Base-by-base conservation (phyloP, 1,140 invertebrate species). In the Drosophila eugracilis region DNA sequence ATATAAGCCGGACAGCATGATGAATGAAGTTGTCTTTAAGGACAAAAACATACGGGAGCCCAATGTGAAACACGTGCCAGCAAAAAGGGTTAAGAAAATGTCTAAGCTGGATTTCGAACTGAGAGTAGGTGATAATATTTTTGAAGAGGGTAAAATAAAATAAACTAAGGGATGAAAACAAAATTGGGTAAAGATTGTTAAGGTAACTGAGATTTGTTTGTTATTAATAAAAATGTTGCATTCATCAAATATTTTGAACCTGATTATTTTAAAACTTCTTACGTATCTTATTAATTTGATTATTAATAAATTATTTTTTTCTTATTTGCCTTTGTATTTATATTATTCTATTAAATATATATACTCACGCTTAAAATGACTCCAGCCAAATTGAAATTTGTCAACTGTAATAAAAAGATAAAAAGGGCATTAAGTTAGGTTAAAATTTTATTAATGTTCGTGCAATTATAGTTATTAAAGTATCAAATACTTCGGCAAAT, bases 1-100 rank as follows among this genome's bases (percentile, higher is more conserved):
- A 44, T 49, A 79, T 49, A 62, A 78, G 58, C 39, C 44, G 53
- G 75, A 72, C 79, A 84, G 79, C 50, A 81, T 81, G 80, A 85
- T 85, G 81, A 77, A 85, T 85, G 57, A 63, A 73, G 45, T 73
- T 54, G 48, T 62, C 39, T 63, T 74, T 63, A 41, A 39, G 49
- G 69, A 54, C 47, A 37, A 69, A 47, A 47, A 45, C 2, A 17
- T 10, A 17, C 17, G 39, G 4, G 4, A 12, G 9, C 3, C 4
- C 24, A 47, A 32, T 32, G 41, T 45, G 34, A 37, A 75, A 59
- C 77, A 79, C 77, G 77, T 79, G 77, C 65, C 22, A 15, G 4
- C 28, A 21, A 65, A 63, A 70, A 81, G 57, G 72, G 39, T 71
- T 37, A n/a, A 9, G 9, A 17, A 39, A 55, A 24, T 22, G 24